Base-by-base conservation (phyloP, 2,113 vertebrate genomes). In the Rhinichthys klamathensis region DNA sequence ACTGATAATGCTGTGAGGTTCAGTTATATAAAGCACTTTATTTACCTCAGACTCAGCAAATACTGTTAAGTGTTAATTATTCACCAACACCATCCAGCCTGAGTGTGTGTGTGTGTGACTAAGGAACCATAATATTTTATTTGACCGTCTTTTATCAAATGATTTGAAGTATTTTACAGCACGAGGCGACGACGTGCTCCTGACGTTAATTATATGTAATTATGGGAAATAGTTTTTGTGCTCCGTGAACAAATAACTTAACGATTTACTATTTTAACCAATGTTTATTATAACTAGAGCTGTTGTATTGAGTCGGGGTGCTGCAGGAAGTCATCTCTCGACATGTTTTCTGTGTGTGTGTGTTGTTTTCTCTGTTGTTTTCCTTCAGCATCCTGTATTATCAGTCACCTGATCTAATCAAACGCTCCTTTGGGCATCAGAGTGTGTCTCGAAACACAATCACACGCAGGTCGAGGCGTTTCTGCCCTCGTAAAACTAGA, bases 381-480 rank as follows among this genome's bases (percentile, higher is more conserved):
- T 46, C 35, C 11, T 76, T 7, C 13, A 8, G n/a, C 61, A n/a
- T 60, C 23, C n/a, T 18, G n/a, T 32, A 32, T n/a, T n/a, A 16
- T 35, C 65, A 35, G 16, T 67, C 30, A 2, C 44, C 46, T 88
- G 54, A 83, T 88, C 80, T 44, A 58, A 86, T 88, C 54, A 67
- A n/a, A 32, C 32, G 32, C 9, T 30, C 18, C 25, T n/a, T 35
- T 38, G 15, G 73, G 30, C 41, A 16, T 41, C 73, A 27, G 38
- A 18, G 13, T 41, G 54, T 13, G 23, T 80, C 63, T 23, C 44
- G 38, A 84, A 73, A 78, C 74, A 18, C 56, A 58, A 79, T 85
- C 80, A 85, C 56, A 67, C 56, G 56, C 82, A 49, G 8, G 79
- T 41, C 10, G 25, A 58, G 11, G 41, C 38, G 51, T 73, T 72